Evolutionary conservation across 1,140 invertebrate species (phyloP), one percentile per base, ranked within the genome.

Genomic region (Bombus breviceps): DNA sequence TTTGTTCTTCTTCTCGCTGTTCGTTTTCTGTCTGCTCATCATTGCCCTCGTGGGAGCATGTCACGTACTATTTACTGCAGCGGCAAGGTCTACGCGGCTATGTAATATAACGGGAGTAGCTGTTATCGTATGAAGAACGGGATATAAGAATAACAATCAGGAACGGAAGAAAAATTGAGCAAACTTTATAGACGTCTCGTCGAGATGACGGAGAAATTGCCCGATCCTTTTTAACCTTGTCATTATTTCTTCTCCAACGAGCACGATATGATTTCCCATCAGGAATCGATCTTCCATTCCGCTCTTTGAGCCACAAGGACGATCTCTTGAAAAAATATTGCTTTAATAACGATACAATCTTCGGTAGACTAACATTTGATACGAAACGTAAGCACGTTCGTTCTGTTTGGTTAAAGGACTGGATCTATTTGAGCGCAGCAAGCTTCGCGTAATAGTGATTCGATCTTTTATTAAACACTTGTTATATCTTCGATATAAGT

Each of bases 61-160:
- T 83, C 74, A 75, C 81, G 74, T 59, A 72, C 25, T 85, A 85
- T 85, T 85, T 85, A 85, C 83, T 72, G 74, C 74, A 57, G 32
- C 37, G 12, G 28, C 43, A 22, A 25, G 37, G 41, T n/a, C 43
- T 77, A 43, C 13, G 53, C 79, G 53, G 28, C n/a, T 53, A 25
- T 57, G 83, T 85, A 85, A 80, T 85, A 68, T 72, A 71, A 53
- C 34, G 57, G 25, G 57, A 66, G 74, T 83, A 83, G 76, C 68
- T 80, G 76, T 79, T 85, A 85, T 80, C 83, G 83, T 72, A 71
- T 72, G 68, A 85, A 64, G 66, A 72, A 34, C 57, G 66, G 68
- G 76, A 85, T 72, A 68, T 85, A 85, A 80, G 83, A 85, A 85
- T 85, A 85, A 85, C 83, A 80, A 85, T 80, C 76, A 85, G 66